Base-by-base conservation (phyloP, 1,140 invertebrate species). In the Diorhabda carinulata region DNA sequence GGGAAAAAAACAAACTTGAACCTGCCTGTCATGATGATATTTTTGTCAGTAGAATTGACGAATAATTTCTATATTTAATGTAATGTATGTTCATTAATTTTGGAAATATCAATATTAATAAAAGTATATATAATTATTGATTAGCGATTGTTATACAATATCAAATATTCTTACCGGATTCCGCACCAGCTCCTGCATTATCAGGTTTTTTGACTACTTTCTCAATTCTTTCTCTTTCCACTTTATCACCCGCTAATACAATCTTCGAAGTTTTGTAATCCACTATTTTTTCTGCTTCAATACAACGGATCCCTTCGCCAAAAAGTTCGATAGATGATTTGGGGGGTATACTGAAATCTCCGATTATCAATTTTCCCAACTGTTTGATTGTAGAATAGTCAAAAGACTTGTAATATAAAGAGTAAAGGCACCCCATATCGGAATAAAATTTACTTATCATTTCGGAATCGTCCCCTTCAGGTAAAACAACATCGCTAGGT, bases 341-440 rank as follows among this genome's bases (percentile, higher is more conserved):
- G 56, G 81, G 66, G 2, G 83, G 82, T 64, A 85, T 64, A 3
- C 76, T 72, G 63, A 76, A 82, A 73, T 87, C 85, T 8, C 85
- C 86, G 42, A 86, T 82, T 42, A 86, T 82, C 70, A 87, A 81
- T 78, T 84, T 84, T 6, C 81, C 86, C 60, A 88, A 79, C 71
- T 82, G 81, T 68, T 84, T 83, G 52, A 88, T 71, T 5, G 85
- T 81, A 7, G 81, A 69, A 66, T 81, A 81, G 72, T 88, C 84
- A 66, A 87, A 82, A 0, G 77, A 69, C 66, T 84, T 82, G 73
- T 86, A 88, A 73, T 84, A 85, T 74, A 89, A 79, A 42, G 82
- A 83, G 62, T 86, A 85, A 69, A 84, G 84, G 41, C 86, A 82
- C 9, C 84, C 85, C 66, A 84, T 76, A 25, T 80, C 76, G 4